Base-by-base conservation (phyloP, 2,888 invertebrate genomes). In the Nymphalis c-album region DNA sequence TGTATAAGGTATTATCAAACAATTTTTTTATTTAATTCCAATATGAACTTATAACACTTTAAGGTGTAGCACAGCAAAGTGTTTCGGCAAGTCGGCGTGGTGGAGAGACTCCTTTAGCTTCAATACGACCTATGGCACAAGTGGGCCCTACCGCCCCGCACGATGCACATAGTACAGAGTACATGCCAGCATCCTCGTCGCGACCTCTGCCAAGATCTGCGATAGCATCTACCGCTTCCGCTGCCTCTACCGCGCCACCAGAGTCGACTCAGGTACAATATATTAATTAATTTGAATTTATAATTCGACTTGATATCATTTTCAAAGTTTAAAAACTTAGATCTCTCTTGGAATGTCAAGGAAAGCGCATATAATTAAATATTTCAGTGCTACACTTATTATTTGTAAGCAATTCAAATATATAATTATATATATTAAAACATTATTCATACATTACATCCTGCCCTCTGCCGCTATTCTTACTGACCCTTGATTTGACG, bases 51-150 rank as follows among this genome's bases (percentile, higher is more conserved):
- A 40, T 26, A 1, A 40, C 7, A 20, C 31, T 46, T 8, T 53
- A 45, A 86, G 92, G 92, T 61, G 88, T 91, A 72, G 90, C 86
- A 0, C 92, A 90, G 72, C 91, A 90, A 74, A 91, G 91, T 74
- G 91, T 91, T 71, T 82, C 93, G 48, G 94, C 93, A 17, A 79
- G 93, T 26, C 94, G 96, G 85, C 94, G 96, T 71, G 95, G 95
- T 3, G 94, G 95, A 7, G 96, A 97, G 82, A 97, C 98, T 0
- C 98, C 92, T 60, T 80, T 98, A 71, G 98, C 98, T 22, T 98
- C 98, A 77, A 98, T 98, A 78, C 94, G 98, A 47, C 98, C 98
- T 0, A 97, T 98, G 74, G 96, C 95, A 26, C 96, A 96, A 60
- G 96, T 97, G 64, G 92, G 96, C 59, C 97, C 97, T n/a, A 96